Evolutionary conservation across 2,113 vertebrate genomes (phyloP).

Genomic region (Merops nubicus): DNA sequence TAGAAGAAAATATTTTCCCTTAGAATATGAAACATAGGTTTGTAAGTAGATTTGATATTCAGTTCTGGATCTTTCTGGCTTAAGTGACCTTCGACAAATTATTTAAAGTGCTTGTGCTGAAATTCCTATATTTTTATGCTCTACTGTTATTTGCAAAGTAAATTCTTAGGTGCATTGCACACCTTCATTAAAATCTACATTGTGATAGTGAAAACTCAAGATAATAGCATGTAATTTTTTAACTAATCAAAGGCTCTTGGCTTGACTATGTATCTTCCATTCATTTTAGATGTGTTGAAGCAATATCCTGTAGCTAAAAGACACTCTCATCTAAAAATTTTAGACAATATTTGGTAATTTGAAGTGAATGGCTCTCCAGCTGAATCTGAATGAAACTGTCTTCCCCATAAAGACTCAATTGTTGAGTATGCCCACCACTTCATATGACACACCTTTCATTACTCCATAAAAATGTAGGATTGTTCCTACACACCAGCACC

Average conservation of each 20-base stretch:
- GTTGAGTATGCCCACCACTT: background rate
- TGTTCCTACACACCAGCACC: background rate
- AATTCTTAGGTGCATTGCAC: fast-evolving
- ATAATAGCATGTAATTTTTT: background rate
- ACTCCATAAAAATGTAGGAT: background rate
- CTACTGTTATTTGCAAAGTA: background rate
- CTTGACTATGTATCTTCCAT: background rate
- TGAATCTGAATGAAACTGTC: background rate
- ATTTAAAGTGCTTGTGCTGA: background rate
- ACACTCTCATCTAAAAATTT: background rate
- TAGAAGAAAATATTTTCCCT: background rate
- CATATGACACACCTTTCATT: background rate
- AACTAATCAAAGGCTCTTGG: background rate
- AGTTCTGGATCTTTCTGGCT: background rate
- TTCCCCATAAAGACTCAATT: background rate
- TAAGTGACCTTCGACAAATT: background rate
- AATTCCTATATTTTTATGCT: background rate
- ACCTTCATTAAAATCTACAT: background rate
- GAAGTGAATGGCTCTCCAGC: background rate
- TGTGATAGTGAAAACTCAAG: background rate
- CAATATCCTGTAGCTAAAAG: background rate
- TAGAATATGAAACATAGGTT: background rate
- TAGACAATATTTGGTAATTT: background rate
- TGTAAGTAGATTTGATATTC: background rate
- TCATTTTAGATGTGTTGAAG: background rate